Evolutionary conservation across 2,113 vertebrate genomes (phyloP).

Genomic region (Anolis carolinensis): DNA sequence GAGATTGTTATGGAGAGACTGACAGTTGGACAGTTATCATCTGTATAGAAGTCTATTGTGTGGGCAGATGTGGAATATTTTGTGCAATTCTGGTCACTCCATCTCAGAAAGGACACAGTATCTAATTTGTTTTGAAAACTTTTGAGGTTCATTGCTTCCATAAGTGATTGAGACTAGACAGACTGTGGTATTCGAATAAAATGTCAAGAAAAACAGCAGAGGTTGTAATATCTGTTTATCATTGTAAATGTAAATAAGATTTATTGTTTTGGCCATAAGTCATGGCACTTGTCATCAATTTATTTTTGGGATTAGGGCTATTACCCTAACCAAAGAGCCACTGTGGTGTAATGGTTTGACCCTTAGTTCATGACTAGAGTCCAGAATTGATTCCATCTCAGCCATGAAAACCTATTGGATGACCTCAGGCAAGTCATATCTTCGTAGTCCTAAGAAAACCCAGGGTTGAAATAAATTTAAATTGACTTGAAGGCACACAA

Average conservation of each 20-base stretch:
- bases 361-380: too few relatives aligned
- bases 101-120: neutral
- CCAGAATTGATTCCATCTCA: too few relatives aligned
- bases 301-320: neutral
- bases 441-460: too few relatives aligned
- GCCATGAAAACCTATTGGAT: too few relatives aligned
- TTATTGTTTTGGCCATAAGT: slow-evolving; percentile 2
- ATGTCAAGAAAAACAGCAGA: neutral
- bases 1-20: neutral
- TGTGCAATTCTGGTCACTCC: neutral
- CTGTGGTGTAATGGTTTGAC: too few relatives aligned
- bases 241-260: neutral
- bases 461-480: too few relatives aligned
- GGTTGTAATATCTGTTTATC: neutral
- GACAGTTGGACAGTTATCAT: neutral
- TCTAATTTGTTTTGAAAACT: slow-evolving; percentile 1
- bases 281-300: neutral
- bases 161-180: neutral
- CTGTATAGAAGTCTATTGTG: neutral
- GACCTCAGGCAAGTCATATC: too few relatives aligned
- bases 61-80: neutral
- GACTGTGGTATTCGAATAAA: neutral
- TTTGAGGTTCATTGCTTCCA: neutral
- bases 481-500: too few relatives aligned
- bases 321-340: too few relatives aligned